Evolutionary conservation across 2,113 vertebrate species (phyloP).

Genomic region (Aptenodytes patagonicus): DNA sequence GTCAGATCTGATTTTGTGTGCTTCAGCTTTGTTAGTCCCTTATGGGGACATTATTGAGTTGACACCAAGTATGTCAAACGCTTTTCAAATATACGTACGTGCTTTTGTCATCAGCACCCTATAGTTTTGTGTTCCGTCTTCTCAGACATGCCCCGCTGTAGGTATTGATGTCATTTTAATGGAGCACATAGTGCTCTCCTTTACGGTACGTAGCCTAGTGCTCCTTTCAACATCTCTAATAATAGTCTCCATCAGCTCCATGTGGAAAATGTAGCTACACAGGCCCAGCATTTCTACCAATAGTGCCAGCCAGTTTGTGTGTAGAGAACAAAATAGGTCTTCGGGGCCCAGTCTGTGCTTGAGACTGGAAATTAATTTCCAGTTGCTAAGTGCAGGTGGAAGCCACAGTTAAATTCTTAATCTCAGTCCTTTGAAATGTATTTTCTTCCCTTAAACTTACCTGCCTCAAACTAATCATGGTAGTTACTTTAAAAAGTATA

Average conservation of each 20-base stretch:
- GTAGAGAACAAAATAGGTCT: not conserved
- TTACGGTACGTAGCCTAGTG: rapidly evolving
- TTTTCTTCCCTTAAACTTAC: not conserved
- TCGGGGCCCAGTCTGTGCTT: not conserved
- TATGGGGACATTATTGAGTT: not conserved
- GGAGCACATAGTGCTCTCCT: rapidly evolving
- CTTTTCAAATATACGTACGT: not conserved
- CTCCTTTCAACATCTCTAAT: not conserved
- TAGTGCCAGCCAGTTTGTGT: not conserved
- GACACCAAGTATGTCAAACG: not conserved
- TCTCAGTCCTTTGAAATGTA: not conserved
- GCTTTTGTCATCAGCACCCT: not conserved
- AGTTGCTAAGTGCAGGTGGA: not conserved
- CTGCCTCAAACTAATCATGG: not conserved
- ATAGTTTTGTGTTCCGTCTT: not conserved
- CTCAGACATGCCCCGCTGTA: not conserved
- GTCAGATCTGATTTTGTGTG: not conserved
- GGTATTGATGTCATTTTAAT: not conserved
- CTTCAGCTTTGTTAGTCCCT: not conserved
- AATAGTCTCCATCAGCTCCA: not conserved
- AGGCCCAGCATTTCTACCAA: not conserved
- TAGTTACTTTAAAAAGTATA: not conserved
- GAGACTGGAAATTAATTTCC: not conserved
- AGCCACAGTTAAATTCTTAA: not conserved
- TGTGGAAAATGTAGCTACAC: not conserved